Evolutionary conservation across 53 echinoderm and acorn worm species (phyloP).

Genomic region (Apostichopus leukothele): DNA sequence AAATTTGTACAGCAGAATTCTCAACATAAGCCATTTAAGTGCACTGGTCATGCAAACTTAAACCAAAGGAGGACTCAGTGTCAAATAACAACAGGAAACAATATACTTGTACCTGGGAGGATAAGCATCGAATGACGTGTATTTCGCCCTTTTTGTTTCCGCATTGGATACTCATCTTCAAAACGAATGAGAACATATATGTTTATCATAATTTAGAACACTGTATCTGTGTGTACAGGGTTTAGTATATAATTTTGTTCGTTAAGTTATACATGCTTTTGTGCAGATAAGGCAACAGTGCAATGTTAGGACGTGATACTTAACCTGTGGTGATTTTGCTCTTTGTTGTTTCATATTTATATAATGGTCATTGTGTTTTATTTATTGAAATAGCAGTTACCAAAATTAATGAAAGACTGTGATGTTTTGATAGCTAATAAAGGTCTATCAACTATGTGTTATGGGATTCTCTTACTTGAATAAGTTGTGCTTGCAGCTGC

Average conservation of each 20-base stretch:
- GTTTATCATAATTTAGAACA: background rate
- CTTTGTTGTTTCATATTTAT: background rate
- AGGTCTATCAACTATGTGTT: no score
- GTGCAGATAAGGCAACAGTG: background rate
- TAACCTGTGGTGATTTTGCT: background rate
- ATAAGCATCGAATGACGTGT: conserved; percentile 44
- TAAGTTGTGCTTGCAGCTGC: no score
- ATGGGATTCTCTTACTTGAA: no score
- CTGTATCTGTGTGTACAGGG: no score
- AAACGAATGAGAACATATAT: conserved; percentile 28
- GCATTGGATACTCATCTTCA: conserved; percentile 46
- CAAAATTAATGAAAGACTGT: no score
- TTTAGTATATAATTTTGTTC: no score
- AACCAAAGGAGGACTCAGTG: background rate
- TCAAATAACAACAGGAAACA: conserved; percentile 8
- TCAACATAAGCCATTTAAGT: background rate
- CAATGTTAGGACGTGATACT: background rate
- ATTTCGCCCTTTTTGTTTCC: conserved; percentile 38
- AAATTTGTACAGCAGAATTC: background rate
- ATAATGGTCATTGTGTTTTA: no score
- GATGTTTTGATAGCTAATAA: no score
- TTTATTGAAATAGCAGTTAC: no score
- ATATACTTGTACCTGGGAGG: conserved; percentile 42
- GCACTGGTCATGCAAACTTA: background rate
- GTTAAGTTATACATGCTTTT: background rate